These are phyloP conservation scores for Styela clava DNA, from an alignment of 23 tunicate genomes.

Conservation along the genomic window DNA sequence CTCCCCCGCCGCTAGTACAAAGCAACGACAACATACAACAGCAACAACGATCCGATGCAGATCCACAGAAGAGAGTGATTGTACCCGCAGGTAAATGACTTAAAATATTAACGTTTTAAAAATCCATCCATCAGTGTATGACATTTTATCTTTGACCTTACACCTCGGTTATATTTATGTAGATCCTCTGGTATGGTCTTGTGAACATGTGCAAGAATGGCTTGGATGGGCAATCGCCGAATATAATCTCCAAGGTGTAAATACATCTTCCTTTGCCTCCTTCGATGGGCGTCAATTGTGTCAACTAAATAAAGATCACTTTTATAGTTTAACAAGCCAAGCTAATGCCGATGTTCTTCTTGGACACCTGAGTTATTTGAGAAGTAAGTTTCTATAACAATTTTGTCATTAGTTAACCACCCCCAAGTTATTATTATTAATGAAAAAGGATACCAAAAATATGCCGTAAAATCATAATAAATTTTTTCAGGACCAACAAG, in stretches of 20 bases:
- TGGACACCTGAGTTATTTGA: slow-evolving; percentile 77
- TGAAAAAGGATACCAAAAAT: no score
- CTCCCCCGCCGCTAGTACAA: slow-evolving; percentile 17
- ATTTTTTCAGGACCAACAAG: slow-evolving; percentile 32
- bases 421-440: no score
- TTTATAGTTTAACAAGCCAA: slow-evolving; percentile 45
- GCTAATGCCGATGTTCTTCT: slow-evolving; percentile 76
- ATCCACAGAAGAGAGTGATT: slow-evolving; percentile 60
- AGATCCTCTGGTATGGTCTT: slow-evolving; percentile 91
- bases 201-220: slow-evolving; percentile 84
- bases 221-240: slow-evolving; percentile 92
- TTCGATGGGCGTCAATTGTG: slow-evolving; percentile 67
- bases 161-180: no score
- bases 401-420: not conserved
- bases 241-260: slow-evolving; percentile 61
- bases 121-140: no score
- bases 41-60: slow-evolving; percentile 26
- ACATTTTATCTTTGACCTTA: no score
- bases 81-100: slow-evolving; percentile 87
- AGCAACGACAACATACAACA: not conserved
- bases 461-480: not conserved
- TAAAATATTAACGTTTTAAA: no score
- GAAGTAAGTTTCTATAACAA: slow-evolving; percentile 59
- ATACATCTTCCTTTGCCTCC: slow-evolving; percentile 40
- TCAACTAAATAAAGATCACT: slow-evolving; percentile 60